Evolutionary conservation across 2,888 invertebrate species (phyloP).

Genomic region (Achlya flavicornis): DNA sequence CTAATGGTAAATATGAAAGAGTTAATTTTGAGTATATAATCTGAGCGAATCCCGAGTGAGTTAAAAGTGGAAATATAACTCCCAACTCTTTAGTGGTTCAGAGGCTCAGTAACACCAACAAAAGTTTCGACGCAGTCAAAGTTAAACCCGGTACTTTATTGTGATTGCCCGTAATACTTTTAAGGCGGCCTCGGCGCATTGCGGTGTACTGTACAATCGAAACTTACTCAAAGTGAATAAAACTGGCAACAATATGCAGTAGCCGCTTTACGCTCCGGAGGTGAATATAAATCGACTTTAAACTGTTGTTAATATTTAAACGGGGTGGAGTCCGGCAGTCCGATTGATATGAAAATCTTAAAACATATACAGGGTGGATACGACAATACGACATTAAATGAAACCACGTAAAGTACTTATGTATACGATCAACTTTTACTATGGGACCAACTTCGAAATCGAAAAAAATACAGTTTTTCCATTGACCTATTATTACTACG

Average conservation of each 20-base stretch:
- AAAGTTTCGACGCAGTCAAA: constrained; percentile 46
- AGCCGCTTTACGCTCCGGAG: constrained; percentile 38
- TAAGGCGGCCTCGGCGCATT: constrained; percentile 56
- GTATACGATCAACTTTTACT: too few relatives aligned
- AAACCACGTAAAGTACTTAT: too few relatives aligned
- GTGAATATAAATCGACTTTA: constrained; percentile 31
- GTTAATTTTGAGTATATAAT: not conserved
- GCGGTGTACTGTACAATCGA: constrained; percentile 67
- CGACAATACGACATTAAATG: too few relatives aligned
- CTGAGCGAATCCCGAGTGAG: not conserved
- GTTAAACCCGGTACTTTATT: constrained; percentile 61
- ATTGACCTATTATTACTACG: too few relatives aligned
- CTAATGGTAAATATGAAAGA: too few relatives aligned
- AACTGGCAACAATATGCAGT: constrained; percentile 64
- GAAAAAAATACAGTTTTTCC: too few relatives aligned
- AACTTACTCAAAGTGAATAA: constrained; percentile 65
- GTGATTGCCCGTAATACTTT: constrained; percentile 69
- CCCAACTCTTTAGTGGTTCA: not conserved
- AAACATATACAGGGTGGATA: not conserved
- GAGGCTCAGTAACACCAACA: constrained; percentile 27
- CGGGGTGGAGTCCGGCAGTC: constrained; percentile 9
- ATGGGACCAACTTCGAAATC: too few relatives aligned
- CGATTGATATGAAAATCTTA: not conserved
- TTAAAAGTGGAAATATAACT: constrained; percentile 1
- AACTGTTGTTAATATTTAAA: constrained; percentile 27